phyloP scores from a whole-genome alignment of 2,113 vertebrate species.

The Panurus biarmicus region DNA sequence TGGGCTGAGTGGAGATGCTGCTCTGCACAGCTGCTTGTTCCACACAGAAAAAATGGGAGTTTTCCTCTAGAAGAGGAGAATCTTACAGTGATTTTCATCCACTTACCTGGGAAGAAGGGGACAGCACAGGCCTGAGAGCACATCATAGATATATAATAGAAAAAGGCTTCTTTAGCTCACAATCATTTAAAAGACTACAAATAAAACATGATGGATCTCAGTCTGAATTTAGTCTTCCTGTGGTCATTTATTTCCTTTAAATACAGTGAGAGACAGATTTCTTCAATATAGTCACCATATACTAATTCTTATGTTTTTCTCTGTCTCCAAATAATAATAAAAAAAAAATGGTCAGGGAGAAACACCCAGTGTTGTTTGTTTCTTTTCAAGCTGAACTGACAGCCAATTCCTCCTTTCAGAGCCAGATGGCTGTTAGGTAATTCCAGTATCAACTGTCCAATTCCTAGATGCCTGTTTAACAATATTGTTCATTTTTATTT shows the following conservation, averaged over 20 bases:
- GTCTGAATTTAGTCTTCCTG: not conserved
- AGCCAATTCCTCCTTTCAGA: slow-evolving; percentile 33
- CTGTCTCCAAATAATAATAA: not conserved
- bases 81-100: not conserved
- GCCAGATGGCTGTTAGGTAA: slow-evolving; percentile 45
- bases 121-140: not conserved
- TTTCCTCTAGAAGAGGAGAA: not conserved
- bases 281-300: not conserved
- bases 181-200: not conserved
- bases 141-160: not conserved
- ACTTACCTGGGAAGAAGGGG: not conserved
- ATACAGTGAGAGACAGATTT: not conserved
- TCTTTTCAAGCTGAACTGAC: not conserved
- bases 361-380: not conserved
- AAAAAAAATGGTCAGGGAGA: not conserved
- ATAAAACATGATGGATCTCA: not conserved
- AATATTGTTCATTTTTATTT: slow-evolving; percentile 46
- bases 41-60: not conserved
- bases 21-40: not conserved
- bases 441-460: slow-evolving; percentile 38
- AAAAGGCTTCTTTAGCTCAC: not conserved
- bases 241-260: not conserved
- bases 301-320: not conserved
- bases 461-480: slow-evolving; percentile 45
- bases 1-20: not conserved